Conservation (phyloP, 2,113 vertebrate species). For the Egretta garzetta region DNA sequence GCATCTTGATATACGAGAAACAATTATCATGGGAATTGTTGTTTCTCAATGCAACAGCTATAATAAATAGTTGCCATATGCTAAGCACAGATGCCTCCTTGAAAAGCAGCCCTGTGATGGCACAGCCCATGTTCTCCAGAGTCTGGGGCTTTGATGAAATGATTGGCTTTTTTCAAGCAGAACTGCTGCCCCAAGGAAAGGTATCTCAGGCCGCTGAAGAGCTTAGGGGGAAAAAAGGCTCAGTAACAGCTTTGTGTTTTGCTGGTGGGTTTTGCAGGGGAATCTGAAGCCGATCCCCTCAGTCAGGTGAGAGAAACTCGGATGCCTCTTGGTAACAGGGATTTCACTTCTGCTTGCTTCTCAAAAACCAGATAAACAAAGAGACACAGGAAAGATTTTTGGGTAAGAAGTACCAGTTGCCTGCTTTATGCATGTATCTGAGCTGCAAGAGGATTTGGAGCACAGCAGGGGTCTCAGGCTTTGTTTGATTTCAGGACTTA, state of each 20-base stretch:
- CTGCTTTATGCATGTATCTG: accelerated
- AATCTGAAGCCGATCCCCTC: not conserved
- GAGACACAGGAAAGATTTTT: not conserved
- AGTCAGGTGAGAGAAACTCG: not conserved
- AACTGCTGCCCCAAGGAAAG: conserved; percentile 43
- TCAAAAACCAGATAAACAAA: not conserved
- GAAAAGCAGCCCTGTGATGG: conserved; percentile 73
- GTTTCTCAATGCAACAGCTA: conserved; percentile 77
- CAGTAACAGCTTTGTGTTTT: conserved; percentile 1
- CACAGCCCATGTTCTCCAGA: conserved; percentile 64
- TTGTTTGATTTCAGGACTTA: not conserved
- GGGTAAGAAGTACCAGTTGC: not conserved
- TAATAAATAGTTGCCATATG: conserved; percentile 83
- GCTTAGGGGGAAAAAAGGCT: not conserved
- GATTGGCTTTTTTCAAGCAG: conserved; percentile 46
- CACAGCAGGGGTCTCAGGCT: not conserved
- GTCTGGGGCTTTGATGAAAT: conserved; percentile 62
- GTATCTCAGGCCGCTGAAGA: not conserved
- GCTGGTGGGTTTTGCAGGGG: not conserved
- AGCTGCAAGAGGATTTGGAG: not conserved
- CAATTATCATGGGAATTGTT: conserved; percentile 80
- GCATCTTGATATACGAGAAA: conserved; percentile 78
- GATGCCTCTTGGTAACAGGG: not conserved
- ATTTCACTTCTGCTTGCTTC: not conserved
- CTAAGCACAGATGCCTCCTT: conserved; percentile 80